Conservation (phyloP, 2,888 invertebrate genomes). For the Cremastinae sp. region DNA sequence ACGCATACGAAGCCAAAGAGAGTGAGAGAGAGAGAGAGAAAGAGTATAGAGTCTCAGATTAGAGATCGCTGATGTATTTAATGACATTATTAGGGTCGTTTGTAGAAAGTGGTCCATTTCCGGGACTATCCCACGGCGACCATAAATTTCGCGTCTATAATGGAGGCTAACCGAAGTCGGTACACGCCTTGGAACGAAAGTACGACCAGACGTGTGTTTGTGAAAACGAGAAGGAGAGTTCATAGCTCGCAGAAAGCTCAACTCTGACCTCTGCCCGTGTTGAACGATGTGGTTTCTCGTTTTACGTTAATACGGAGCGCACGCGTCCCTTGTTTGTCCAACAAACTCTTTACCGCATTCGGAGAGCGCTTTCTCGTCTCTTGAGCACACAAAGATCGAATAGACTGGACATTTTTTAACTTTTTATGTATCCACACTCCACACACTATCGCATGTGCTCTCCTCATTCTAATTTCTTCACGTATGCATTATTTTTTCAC, state of each 20-base stretch:
- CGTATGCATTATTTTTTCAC: neutral
- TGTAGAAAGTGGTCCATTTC: slow-evolving; percentile 72
- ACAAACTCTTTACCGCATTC: slow-evolving; percentile 22
- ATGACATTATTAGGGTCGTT: slow-evolving; percentile 77
- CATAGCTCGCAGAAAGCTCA: neutral
- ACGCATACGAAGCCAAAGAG: slow-evolving; percentile 2
- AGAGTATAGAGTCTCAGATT: slow-evolving; percentile 68
- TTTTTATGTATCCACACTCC: no score
- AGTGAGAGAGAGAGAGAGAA: neutral
- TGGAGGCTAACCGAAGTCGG: slow-evolving; percentile 71
- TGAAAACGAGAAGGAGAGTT: no score
- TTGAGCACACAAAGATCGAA: no score
- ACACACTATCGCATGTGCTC: no score
- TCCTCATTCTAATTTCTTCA: neutral
- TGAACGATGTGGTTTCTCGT: slow-evolving; percentile 48
- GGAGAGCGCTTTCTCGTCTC: neutral
- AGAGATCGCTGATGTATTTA: slow-evolving; percentile 75
- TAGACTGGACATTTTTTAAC: no score
- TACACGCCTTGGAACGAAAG: slow-evolving; percentile 38
- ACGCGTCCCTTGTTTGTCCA: slow-evolving; percentile 7
- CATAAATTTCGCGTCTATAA: slow-evolving; percentile 76
- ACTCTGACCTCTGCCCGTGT: slow-evolving; percentile 19
- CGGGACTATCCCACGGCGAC: slow-evolving; percentile 72
- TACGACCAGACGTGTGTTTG: neutral
- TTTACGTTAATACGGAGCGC: slow-evolving; percentile 24